Evolutionary conservation across 2,888 invertebrate genomes (phyloP), one percentile per base, ranked within the genome.

Genomic region (Oligia latruncula): DNA sequence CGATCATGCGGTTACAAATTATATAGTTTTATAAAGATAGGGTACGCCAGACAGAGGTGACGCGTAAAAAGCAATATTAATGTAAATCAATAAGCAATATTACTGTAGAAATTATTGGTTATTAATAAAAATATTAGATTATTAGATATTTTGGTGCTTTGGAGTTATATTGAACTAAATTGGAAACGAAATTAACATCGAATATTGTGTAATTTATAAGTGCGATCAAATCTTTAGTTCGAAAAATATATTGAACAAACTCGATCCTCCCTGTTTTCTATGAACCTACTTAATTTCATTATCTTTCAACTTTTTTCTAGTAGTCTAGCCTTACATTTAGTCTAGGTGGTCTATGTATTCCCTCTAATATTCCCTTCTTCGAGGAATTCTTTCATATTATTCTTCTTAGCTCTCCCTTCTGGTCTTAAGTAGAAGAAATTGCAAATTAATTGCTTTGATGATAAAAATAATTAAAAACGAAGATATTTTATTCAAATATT

Each of bases 401-500:
- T 88, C 90, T 91, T 89, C 74, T 70, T 88, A 90, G 86, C 92
- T 92, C 90, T 93, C 92, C 92, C 90, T 90, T 92, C 90, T 93
- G 91, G 89, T 91, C 91, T 92, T 92, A 91, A 80, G 90, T 93
- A 94, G 93, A 91, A 90, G 73, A 87, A 93, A 92, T 89, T 91
- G 93, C 91, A 93, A 93, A 90, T 86, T 92, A 92, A 91, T 91
- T 91, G 95, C 95, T 96, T 90, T 91, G 92, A 84, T 78, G 91
- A 92, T 82, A 86, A 87, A 88, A 91, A 83, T 90, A 90, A 89
- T 88, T 92, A 90, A 94, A 89, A 93, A 94, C 92, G 91, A 95
- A 90, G 92, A 95, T 95, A 95, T 96, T 95, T 96, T 96, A 96
- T 95, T 95, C 95, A 93, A 95, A 96, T 95, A 95, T 96, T 95